A percentile compares a stretch with the other conserved stretches of the same genome.
Conservation (phyloP, 2,888 invertebrate genomes). For the Drosophila kuntzei region DNA sequence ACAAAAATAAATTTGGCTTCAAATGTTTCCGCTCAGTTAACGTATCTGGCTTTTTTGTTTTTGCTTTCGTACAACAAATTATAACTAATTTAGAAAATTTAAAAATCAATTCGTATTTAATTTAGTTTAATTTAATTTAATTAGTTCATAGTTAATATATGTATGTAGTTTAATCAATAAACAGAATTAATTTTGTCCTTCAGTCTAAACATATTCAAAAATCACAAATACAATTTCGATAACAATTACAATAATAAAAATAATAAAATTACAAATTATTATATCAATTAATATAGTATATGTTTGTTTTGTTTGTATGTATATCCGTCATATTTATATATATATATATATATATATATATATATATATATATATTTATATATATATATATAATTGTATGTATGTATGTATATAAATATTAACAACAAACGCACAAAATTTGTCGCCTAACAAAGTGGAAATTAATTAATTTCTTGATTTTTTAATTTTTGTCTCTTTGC, state of each 20-base stretch:
- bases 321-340: constrained; percentile 24
- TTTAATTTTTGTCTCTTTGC: constrained; percentile 44
- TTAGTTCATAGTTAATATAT: constrained; percentile 58
- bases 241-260: constrained; percentile 80
- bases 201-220: constrained; percentile 81
- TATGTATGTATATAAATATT: constrained; percentile 51
- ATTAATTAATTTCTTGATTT: constrained; percentile 39
- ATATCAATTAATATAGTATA: constrained; percentile 59
- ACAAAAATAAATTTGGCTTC: constrained; percentile 61
- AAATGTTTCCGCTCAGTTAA: constrained; percentile 57
- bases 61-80: constrained; percentile 47
- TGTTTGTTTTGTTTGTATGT: constrained; percentile 25
- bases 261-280: constrained; percentile 71
- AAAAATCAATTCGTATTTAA: constrained; percentile 51
- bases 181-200: constrained; percentile 78
- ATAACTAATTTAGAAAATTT: constrained; percentile 58
- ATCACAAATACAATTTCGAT: constrained; percentile 81
- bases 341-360: constrained; percentile 45
- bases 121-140: constrained; percentile 65
- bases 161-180: constrained; percentile 59
- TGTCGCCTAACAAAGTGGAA: constrained; percentile 39
- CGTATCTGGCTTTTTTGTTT: constrained; percentile 21
- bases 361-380: constrained; percentile 47
- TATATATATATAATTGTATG: constrained; percentile 43
- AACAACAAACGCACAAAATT: constrained; percentile 59